Conservation (phyloP, 2,888 invertebrate species). For the Papilio protenor region DNA sequence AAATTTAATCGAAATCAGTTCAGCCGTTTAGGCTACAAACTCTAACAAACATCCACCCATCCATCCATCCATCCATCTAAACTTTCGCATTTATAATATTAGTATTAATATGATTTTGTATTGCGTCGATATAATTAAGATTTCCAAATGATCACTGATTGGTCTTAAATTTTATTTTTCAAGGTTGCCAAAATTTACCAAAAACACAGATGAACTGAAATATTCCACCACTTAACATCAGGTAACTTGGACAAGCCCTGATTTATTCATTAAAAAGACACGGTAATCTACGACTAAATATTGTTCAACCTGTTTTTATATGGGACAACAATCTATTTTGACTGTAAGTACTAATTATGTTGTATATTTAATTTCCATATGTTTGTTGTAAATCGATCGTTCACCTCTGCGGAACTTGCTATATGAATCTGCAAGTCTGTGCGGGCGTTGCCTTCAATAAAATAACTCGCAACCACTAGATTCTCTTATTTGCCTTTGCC, state of each 20-base stretch:
- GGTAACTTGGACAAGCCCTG: not conserved
- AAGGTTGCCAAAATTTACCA: too few relatives aligned
- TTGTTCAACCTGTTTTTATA: not conserved
- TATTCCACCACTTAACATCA: not conserved
- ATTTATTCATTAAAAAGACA: not conserved
- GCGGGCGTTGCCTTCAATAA: slow-evolving; percentile 66
- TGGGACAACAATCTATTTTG: not conserved
- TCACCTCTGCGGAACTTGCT: slow-evolving; percentile 48
- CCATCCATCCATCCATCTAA: too few relatives aligned
- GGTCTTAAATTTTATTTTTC: too few relatives aligned
- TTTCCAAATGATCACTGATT: too few relatives aligned
- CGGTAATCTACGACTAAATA: too few relatives aligned
- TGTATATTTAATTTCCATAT: not conserved
- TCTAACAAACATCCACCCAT: too few relatives aligned
- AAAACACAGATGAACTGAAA: too few relatives aligned
- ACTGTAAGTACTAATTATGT: not conserved
- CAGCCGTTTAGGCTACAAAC: too few relatives aligned
- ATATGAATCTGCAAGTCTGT: slow-evolving; percentile 54
- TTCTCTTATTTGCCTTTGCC: slow-evolving; percentile 42
- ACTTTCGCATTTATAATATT: too few relatives aligned
- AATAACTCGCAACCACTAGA: slow-evolving; percentile 63
- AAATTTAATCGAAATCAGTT: too few relatives aligned
- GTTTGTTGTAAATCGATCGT: slow-evolving; percentile 44
- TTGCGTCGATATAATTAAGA: not conserved
- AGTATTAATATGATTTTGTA: too few relatives aligned